Conservation (phyloP, 2,797 vertebrate species). For the Acanthiza pusilla region DNA sequence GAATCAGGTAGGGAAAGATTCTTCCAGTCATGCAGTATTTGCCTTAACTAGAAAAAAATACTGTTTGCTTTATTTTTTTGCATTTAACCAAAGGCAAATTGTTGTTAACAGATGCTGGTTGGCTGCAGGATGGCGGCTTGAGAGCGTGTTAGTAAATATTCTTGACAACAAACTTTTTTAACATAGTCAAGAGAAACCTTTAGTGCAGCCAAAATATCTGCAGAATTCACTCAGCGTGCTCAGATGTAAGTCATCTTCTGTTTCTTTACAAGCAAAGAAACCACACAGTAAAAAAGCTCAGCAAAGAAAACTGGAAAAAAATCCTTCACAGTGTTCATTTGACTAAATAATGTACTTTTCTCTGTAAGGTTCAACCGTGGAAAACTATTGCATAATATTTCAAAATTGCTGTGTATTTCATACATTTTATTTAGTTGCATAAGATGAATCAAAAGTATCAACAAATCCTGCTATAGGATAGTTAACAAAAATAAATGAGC, state of each 20-base stretch:
- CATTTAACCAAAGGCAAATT: conserved; percentile 4
- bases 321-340: not conserved
- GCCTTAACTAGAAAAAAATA: not conserved
- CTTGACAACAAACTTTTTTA: conserved; percentile 37
- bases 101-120: conserved; percentile 7
- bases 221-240: not conserved
- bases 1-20: not conserved
- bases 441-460: not conserved
- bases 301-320: not conserved
- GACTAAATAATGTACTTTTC: not conserved
- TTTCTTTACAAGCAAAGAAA: conserved; percentile 33
- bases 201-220: conserved; percentile 29
- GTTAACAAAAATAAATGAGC: not conserved
- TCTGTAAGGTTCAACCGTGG: not conserved
- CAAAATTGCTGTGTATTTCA: not conserved
- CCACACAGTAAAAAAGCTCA: not conserved
- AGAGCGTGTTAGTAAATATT: conserved; percentile 35
- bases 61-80: not conserved
- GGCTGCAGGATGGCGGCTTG: not conserved
- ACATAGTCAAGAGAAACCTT: conserved; percentile 1
- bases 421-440: not conserved
- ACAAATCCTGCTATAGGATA: not conserved
- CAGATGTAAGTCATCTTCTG: not conserved
- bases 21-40: not conserved
- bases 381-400: not conserved